Base-by-base conservation (phyloP, 2,888 invertebrate genomes). In the Pyralis farinalis region DNA sequence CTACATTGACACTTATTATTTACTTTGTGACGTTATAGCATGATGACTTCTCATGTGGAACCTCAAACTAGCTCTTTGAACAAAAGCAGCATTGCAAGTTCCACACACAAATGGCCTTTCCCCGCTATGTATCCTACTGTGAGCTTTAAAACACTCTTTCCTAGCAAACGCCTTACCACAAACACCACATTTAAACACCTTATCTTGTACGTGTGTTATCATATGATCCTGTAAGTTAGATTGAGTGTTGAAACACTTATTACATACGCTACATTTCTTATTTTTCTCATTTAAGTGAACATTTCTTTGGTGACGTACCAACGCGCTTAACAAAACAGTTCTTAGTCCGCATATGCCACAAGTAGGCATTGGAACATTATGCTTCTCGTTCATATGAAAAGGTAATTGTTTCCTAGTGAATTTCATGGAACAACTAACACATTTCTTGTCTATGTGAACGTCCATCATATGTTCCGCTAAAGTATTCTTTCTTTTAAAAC, bases 221-320 rank as follows among this genome's bases (percentile, higher is more conserved):
- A 63, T 53, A 8, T 71, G 71, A 20, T 59, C 54, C 0, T 54
- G 49, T 22, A 58, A 47, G 11, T 54, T 63, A 0, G 53, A 58
- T 8, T 46, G 39, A 0, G 51, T 63, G 45, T 42, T 50, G 43
- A 70, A 73, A n/a, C 44, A 52, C 42, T 68, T 69, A 0, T 57
- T 47, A 27, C 66, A 68, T 3, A 60, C 12, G 1, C 29, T 30
- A 34, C 68, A 70, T 1, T 27, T 40, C 7, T 47, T 50, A 20
- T 56, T 52, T 37, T 52, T 64, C 22, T 69, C 65, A 6, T 50
- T 58, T 25, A 64, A 42, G 39, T 67, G 65, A 0, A 63, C 63
- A 3, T 56, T 61, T 1, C 60, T 47, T 29, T 64, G 65, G 21
- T 68, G 67, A 0, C 56, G 49, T 3, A 56, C 31, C 16, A 55